Base-by-base conservation (phyloP, 2,113 vertebrate genomes). In the Gnathochromis pfefferi region DNA sequence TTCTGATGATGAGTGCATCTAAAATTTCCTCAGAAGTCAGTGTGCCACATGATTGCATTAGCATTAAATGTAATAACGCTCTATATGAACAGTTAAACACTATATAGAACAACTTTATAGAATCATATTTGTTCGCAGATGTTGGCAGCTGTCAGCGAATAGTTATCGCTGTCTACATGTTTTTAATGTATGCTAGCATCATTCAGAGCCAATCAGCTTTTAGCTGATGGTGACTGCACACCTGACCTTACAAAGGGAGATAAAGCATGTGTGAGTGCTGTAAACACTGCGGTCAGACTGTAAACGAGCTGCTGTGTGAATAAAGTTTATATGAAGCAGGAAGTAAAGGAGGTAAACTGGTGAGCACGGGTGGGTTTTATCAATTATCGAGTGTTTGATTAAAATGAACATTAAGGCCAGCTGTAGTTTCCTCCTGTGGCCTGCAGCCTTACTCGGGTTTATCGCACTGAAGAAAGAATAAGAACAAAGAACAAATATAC, bases 51-150 rank as follows among this genome's bases (percentile, higher is more conserved):
- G 55, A 58, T 0, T 17, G 26, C 26, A 58, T 17, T 17, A 31
- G 14, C 26, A 57, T 14, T 14, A 28, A 28, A 57, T 8, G 0
- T 16, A 57, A 8, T 57, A 16, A 57, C 7, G 2, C 54, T 26
- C 4, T 57, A 5, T 57, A 57, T 8, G 0, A 57, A 57, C 54
- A 16, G 1, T 2, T 55, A 55, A 0, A 5, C 55, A 16, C 55
- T 57, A 3, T 14, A 26, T 57, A 5, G 7, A 57, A 28, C 54
- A 0, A 57, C 23, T 5, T 28, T 28, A 57, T 16, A 28, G 55
- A 57, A 28, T 28, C 1, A 9, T 28, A 28, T 57, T 57, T 57
- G 55, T 57, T 16, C 0, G 0, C 55, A 57, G 55, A 57, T 57
- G 55, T 2, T 58, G 0, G 55, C 13, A 58, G 13, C 23, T 57